A percentile compares a stretch with the other conserved stretches of the same genome.
Evolutionary conservation across 2,888 invertebrate genomes (phyloP).

Genomic region (Physocephala rufipes): DNA sequence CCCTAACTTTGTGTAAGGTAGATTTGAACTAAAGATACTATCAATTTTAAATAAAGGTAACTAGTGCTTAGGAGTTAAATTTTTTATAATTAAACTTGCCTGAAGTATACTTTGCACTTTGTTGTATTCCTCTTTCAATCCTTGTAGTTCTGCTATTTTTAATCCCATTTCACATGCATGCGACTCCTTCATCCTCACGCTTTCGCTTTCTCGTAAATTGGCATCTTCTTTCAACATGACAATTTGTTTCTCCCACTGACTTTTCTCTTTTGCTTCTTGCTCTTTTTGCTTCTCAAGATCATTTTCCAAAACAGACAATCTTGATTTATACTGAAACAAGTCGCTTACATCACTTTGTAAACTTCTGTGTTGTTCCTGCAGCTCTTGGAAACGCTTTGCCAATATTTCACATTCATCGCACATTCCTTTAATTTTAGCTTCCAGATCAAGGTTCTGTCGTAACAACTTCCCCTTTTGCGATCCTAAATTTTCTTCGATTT

Average conservation of each 20-base stretch:
- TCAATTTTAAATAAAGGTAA: background rate
- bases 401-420: constrained; percentile 31
- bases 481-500: constrained; percentile 39
- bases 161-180: constrained; percentile 27
- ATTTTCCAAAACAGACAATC: constrained; percentile 33
- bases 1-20: background rate
- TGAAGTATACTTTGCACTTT: background rate
- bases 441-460: constrained; percentile 19
- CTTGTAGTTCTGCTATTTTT: constrained; percentile 36
- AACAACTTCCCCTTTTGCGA: constrained; percentile 14
- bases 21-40: background rate
- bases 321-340: constrained; percentile 41
- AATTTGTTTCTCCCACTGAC: constrained; percentile 32
- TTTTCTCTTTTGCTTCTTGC: constrained; percentile 4
- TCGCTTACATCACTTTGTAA: constrained; percentile 42
- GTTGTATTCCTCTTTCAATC: background rate
- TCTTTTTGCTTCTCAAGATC: constrained; percentile 15
- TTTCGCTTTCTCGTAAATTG: constrained; percentile 32
- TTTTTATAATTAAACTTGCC: background rate
- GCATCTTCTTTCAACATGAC: constrained; percentile 22
- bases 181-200: constrained; percentile 23
- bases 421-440: constrained; percentile 33
- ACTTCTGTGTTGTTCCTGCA: constrained; percentile 31
- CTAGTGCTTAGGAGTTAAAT: background rate
- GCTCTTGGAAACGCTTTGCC: constrained; percentile 18